A percentile compares a stretch with the other conserved stretches of the same genome.
Conservation (phyloP, 2,888 invertebrate species). For the Spialia ferax region DNA sequence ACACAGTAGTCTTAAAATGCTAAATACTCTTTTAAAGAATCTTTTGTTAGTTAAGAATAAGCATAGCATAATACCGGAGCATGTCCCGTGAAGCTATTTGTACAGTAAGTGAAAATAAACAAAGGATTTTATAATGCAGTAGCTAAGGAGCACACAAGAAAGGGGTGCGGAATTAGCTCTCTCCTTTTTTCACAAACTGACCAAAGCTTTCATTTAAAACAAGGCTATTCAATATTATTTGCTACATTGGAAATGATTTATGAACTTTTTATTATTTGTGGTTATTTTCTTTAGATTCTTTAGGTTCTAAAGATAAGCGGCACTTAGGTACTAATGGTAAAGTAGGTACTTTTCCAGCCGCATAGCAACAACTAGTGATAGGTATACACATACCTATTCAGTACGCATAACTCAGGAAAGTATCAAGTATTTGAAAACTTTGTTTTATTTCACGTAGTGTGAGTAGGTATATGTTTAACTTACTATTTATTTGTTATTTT, state of each 20-base stretch:
- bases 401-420: no score
- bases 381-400: no score
- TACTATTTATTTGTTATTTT: no score
- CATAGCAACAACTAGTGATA: no score
- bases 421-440: no score
- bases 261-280: conserved; percentile 14
- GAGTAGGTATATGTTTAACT: neutral
- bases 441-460: no score
- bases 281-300: conserved; percentile 1
- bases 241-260: conserved; percentile 21
- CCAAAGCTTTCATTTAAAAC: conserved; percentile 33
- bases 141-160: conserved; percentile 67
- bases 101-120: conserved; percentile 50
- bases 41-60: conserved; percentile 47
- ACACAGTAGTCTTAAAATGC: conserved; percentile 32
- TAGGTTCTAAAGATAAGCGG: neutral
- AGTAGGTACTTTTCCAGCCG: no score
- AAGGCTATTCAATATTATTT: conserved; percentile 19
- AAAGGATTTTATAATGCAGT: conserved; percentile 76
- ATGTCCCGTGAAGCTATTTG: conserved; percentile 51
- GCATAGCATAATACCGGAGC: conserved; percentile 43
- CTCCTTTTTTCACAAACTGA: conserved; percentile 27
- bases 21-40: conserved; percentile 22
- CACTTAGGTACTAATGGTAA: neutral
- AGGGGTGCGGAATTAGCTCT: conserved; percentile 54